Base-by-base conservation (phyloP, 1,140 invertebrate genomes). In the Bombus waltoni region DNA sequence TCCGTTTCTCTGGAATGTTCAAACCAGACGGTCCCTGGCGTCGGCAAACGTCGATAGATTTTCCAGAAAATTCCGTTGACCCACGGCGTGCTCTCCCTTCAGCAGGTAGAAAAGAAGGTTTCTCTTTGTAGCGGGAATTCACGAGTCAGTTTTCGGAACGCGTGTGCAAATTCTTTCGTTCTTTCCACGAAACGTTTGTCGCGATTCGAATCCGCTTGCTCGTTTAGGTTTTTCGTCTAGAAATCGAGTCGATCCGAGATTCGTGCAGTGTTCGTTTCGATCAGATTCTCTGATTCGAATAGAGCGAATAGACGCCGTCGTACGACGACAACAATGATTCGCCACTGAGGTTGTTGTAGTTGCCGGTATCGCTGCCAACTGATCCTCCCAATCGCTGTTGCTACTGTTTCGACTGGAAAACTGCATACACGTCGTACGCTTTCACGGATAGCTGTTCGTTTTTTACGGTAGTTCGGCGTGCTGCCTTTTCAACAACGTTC, bases 391-490 rank as follows among this genome's bases (percentile, higher is more conserved):
- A 10, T 62, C 28, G 22, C 22, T 70, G 62, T 44, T 70, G 66
- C 10, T 79, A 73, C 72, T 77, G 42, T 70, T 74, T 74, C 83
- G 81, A 89, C 82, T 91, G 82, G 88, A 91, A 91, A 91, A 91
- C 90, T 86, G 86, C 90, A 91, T 91, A 88, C 89, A 86, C 90
- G 90, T 85, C 78, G 81, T 75, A 32, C 22, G 66, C 74, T 76
- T 71, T 80, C 79, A 77, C 76, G 44, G 59, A 38, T 84, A 72
- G 47, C 25, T 76, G 25, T 18, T 28, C n/a, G n/a, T 38, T 42
- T 74, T 57, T 70, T 57, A 70, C n/a, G 78, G 62, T 65, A 47
- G 62, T 22, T 85, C 62, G 57, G 74, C 83, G 85, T 87, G 68
- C 53, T 83, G 84, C 68, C 65, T 89, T 87, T 88, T 78, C 70